Conservation (phyloP, 1,140 invertebrate genomes). For the Drosophila serrata region DNA sequence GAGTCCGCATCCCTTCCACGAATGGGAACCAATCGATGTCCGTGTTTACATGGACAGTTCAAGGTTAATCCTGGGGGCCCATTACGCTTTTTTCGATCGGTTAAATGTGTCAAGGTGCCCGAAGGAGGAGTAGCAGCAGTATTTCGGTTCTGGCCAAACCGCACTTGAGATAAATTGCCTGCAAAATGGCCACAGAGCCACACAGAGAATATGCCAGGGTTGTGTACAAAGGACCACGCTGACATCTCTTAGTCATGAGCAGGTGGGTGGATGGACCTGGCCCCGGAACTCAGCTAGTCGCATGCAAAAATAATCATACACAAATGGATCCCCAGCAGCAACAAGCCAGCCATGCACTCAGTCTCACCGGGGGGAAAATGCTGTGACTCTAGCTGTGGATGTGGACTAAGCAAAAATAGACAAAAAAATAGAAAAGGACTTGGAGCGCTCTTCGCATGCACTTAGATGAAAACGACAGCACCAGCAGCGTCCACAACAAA, state of each 20-base stretch:
- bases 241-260: slow-evolving; percentile 56
- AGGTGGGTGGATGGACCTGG: slow-evolving; percentile 28
- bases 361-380: slow-evolving; percentile 5
- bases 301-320: slow-evolving; percentile 73
- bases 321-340: slow-evolving; percentile 65
- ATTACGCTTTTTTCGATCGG: slow-evolving; percentile 21
- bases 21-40: slow-evolving; percentile 34
- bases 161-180: slow-evolving; percentile 51
- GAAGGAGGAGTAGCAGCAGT: slow-evolving; percentile 6
- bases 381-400: neutral
- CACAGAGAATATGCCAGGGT: slow-evolving; percentile 14
- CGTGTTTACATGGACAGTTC: slow-evolving; percentile 18
- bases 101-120: slow-evolving; percentile 44
- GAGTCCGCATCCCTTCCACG: slow-evolving; percentile 1
- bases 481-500: slow-evolving; percentile 48
- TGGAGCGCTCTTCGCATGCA: slow-evolving; percentile 79
- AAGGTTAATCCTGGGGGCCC: slow-evolving; percentile 27
- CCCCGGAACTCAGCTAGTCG: slow-evolving; percentile 34
- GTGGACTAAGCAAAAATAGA: slow-evolving; percentile 14
- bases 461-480: slow-evolving; percentile 79
- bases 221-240: slow-evolving; percentile 36
- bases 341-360: slow-evolving; percentile 69
- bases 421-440: slow-evolving; percentile 55
- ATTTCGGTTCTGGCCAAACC: slow-evolving; percentile 4
- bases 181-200: slow-evolving; percentile 29